These are phyloP conservation scores for Brenthis daphne DNA, from an alignment of 2,888 invertebrate genomes.

Conservation along the genomic window DNA sequence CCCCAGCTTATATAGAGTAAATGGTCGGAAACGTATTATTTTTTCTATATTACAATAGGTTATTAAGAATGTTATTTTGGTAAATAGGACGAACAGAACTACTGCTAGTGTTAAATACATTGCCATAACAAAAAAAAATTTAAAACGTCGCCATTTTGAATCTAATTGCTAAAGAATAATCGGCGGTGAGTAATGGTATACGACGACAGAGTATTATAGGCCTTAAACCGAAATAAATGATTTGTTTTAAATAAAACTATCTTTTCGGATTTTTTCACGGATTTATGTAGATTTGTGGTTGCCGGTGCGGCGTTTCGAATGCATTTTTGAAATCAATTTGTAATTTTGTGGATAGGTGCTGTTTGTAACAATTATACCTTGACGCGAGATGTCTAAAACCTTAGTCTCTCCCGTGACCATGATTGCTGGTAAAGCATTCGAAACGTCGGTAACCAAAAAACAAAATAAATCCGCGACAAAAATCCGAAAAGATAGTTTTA, in stretches of 20 bases:
- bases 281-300: too few relatives aligned
- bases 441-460: too few relatives aligned
- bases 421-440: too few relatives aligned
- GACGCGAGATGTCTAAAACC: too few relatives aligned
- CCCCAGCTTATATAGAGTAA: not conserved
- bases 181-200: constrained; percentile 33
- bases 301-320: too few relatives aligned
- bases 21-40: not conserved
- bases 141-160: constrained; percentile 14
- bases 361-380: too few relatives aligned
- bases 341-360: too few relatives aligned
- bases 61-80: constrained; percentile 2
- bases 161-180: constrained; percentile 29
- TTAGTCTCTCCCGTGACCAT: too few relatives aligned
- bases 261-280: too few relatives aligned
- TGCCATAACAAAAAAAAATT: constrained; percentile 17
- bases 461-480: too few relatives aligned
- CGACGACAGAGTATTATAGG: constrained; percentile 24
- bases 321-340: too few relatives aligned
- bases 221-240: constrained; percentile 22
- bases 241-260: not conserved
- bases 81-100: constrained; percentile 22
- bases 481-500: too few relatives aligned
- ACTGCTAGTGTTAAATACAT: constrained; percentile 26
- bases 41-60: not conserved